Base-by-base conservation (phyloP, 2,888 invertebrate species). In the Plebejus argus region DNA sequence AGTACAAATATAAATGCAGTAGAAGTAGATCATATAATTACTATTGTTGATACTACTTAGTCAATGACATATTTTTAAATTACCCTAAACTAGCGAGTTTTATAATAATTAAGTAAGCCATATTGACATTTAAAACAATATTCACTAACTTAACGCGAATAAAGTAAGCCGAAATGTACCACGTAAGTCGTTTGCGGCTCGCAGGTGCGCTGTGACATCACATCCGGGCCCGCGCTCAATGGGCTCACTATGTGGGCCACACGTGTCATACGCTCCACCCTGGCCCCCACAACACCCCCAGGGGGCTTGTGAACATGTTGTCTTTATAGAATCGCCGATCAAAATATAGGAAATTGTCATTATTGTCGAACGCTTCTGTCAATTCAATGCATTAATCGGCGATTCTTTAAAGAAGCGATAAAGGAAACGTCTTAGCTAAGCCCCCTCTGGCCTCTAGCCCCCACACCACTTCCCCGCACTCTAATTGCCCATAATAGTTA, bases 401-500 rank as follows among this genome's bases (percentile, higher is more conserved):
- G 35, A 35, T 35, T 35, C 35, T 6, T 6, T 35, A 6, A 35
- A 35, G 35, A 6, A 35, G 35, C 35, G 35, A 35, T 35, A 45
- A 10, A 10, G 10, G 28, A 28, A 28, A 28, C 28, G 3, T 10
- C 10, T 45, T 45, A 20, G 18, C 58, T 20, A 58, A 81, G 76
- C 78, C 78, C 80, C 77, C 81, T 79, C 79, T 76, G 79, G 79
- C 77, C 81, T 79, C 79, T 76, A 79, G 79, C 79, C 82, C 80
- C 81, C 78, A 39, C 39, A 39, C 8, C 39, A 39, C 82, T 78
- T 84, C 82, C 85, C 83, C 87, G 83, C 86, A 86, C 85, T 90
- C 89, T 91, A 92, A 92, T 92, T 91, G 90, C 91, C 89, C 88
- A 90, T 90, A 89, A 90, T n/a, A n/a, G n/a, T 90, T 92, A 92